A percentile compares a stretch with the other conserved stretches of the same genome.
phyloP scores from a whole-genome alignment of 1,140 invertebrate species.

The Solen grandis region DNA sequence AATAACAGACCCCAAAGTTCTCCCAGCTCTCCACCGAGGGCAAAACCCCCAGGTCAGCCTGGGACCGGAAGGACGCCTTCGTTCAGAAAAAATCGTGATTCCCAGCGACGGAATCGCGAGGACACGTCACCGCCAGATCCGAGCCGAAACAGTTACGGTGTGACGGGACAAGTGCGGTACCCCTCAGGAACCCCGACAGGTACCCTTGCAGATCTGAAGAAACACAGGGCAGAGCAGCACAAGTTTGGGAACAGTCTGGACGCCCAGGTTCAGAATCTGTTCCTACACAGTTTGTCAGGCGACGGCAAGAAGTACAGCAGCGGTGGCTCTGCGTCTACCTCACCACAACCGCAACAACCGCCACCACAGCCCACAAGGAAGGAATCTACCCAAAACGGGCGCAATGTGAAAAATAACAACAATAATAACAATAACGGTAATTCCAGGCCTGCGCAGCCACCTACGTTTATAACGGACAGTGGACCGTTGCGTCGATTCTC shows the following conservation, averaged over 20 bases:
- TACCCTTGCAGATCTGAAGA: slow-evolving; percentile 49
- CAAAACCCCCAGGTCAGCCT: neutral
- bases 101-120: slow-evolving; percentile 7
- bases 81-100: slow-evolving; percentile 49
- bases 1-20: neutral
- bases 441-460: slow-evolving; percentile 23
- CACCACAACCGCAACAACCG: neutral
- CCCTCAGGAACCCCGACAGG: slow-evolving; percentile 23
- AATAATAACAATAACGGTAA: slow-evolving; percentile 49
- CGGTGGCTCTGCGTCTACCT: neutral
- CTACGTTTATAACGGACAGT: slow-evolving; percentile 40
- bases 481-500: slow-evolving; percentile 45
- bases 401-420: slow-evolving; percentile 21
- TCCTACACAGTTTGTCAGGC: slow-evolving; percentile 37
- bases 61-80: slow-evolving; percentile 22
- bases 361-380: neutral
- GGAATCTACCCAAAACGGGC: slow-evolving; percentile 28
- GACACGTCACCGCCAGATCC: neutral
- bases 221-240: slow-evolving; percentile 45
- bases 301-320: slow-evolving; percentile 34
- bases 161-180: neutral
- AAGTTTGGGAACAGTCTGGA: slow-evolving; percentile 49
- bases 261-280: slow-evolving; percentile 41
- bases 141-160: slow-evolving; percentile 6
- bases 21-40: neutral